Percentiles rank a stretch among this genome's conserved stretches.
phyloP scores from a whole-genome alignment of 1,140 invertebrate species.

The Brachystomella parvula region DNA sequence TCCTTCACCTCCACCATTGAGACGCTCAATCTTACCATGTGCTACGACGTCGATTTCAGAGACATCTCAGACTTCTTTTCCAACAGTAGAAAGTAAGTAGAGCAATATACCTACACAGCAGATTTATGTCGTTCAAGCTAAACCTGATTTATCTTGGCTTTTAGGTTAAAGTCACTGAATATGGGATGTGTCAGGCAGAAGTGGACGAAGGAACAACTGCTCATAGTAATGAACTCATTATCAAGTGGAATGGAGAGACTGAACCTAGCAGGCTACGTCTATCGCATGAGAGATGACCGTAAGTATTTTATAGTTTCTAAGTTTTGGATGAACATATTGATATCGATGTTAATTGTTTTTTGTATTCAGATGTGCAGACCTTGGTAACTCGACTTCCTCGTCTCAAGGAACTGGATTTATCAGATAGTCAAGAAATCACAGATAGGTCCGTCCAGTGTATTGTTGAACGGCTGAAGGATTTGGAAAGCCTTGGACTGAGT shows the following conservation, averaged over 20 bases:
- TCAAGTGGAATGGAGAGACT: not conserved
- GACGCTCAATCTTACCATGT: slow-evolving; percentile 32
- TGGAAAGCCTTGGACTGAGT: slow-evolving; percentile 72
- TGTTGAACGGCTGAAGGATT: slow-evolving; percentile 39
- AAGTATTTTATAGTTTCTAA: not conserved
- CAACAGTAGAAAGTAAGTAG: not conserved
- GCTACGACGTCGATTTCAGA: slow-evolving; percentile 20
- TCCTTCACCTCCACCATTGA: slow-evolving; percentile 17
- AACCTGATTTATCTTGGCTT: slow-evolving; percentile 7
- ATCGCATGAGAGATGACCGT: not conserved
- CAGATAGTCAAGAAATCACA: slow-evolving; percentile 3
- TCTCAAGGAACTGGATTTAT: not conserved
- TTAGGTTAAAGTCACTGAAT: slow-evolving; percentile 23
- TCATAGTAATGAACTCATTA: not conserved
- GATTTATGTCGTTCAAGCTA: not conserved
- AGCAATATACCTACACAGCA: not conserved
- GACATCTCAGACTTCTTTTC: slow-evolving; percentile 8
- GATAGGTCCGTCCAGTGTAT: not conserved
- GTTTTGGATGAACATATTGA: not conserved
- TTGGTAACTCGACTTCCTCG: not conserved
- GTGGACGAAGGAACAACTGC: not conserved
- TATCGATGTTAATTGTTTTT: not conserved
- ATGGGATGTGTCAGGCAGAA: slow-evolving; percentile 4
- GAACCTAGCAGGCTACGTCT: not conserved
- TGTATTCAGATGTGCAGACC: not conserved